Conservation (phyloP, 2,888 invertebrate species). For the Xestia c-nigrum region DNA sequence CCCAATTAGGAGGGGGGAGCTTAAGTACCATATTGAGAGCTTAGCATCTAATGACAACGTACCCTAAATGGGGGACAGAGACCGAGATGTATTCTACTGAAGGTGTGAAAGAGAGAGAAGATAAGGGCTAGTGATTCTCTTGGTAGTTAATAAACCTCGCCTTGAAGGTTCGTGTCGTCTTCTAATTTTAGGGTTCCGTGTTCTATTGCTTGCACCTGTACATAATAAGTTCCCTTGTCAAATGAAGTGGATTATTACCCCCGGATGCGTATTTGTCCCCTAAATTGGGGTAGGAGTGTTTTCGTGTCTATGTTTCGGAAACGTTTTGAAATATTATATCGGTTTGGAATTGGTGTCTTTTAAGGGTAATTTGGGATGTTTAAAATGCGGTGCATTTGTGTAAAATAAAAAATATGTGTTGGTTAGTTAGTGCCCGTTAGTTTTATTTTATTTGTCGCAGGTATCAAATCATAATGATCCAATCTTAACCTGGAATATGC, state of each 20-base stretch:
- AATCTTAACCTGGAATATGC: too few species aligned
- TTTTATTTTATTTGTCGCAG: background rate
- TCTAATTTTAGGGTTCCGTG: constrained; percentile 55
- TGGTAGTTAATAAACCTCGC: constrained; percentile 59
- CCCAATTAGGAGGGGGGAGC: constrained; percentile 78
- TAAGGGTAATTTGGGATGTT: background rate
- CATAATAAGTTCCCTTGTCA: constrained; percentile 58
- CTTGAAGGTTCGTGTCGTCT: constrained; percentile 56
- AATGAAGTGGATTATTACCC: constrained; percentile 60
- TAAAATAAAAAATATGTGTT: too few species aligned
- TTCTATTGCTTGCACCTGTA: constrained; percentile 62
- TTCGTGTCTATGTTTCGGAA: constrained; percentile 9
- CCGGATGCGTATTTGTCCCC: constrained; percentile 50
- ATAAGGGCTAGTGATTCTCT: constrained; percentile 54
- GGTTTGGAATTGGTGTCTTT: background rate
- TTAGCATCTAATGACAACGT: constrained; percentile 67
- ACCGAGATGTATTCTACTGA: background rate
- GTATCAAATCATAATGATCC: too few species aligned
- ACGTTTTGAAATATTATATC: constrained; percentile 14
- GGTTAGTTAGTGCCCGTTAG: too few species aligned
- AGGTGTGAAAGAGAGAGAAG: constrained; percentile 37
- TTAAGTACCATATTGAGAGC: constrained; percentile 73
- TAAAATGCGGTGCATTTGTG: background rate
- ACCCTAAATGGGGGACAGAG: constrained; percentile 53
- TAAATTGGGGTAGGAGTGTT: constrained; percentile 39